Conservation (phyloP, 2,888 invertebrate genomes). For the Microctonus aethiopoides region DNA sequence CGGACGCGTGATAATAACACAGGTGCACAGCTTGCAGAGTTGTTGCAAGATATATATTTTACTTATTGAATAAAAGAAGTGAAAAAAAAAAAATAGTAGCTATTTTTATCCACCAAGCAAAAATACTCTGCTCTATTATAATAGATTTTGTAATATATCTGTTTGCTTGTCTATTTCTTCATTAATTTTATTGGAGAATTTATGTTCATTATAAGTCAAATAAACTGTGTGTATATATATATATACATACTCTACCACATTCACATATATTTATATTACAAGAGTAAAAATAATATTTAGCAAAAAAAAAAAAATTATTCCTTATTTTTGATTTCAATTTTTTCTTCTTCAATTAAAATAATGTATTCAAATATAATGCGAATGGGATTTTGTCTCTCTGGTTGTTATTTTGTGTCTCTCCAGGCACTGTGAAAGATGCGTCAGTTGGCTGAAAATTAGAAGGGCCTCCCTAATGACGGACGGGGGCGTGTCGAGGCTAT, state of each 20-base stretch:
- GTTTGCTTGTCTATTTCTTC: not conserved
- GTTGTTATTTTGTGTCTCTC: constrained; percentile 2
- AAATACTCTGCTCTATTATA: too few species aligned
- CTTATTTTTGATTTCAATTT: too few species aligned
- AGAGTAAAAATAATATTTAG: too few species aligned
- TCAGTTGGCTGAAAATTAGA: constrained; percentile 40
- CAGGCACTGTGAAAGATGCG: constrained; percentile 34
- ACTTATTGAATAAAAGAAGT: not conserved
- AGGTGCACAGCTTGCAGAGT: constrained; percentile 39
- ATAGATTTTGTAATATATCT: too few species aligned
- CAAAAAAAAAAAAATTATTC: too few species aligned
- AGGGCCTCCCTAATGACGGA: constrained; percentile 46
- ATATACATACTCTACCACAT: too few species aligned
- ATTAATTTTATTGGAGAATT: too few species aligned
- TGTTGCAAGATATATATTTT: not conserved
- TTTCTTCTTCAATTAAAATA: too few species aligned
- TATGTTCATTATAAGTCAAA: too few species aligned
- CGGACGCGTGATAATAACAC: constrained; percentile 47
- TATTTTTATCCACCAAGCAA: not conserved
- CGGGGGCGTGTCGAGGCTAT: constrained; percentile 49
- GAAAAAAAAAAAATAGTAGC: not conserved
- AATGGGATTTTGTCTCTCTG: constrained; percentile 14
- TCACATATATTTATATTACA: too few species aligned
- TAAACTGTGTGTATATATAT: too few species aligned
- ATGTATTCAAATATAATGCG: not conserved